A percentile compares a stretch with the other conserved stretches of the same genome.
Evolutionary conservation across 1,140 invertebrate genomes (phyloP).

Genomic region (Drosophila ironensis): DNA sequence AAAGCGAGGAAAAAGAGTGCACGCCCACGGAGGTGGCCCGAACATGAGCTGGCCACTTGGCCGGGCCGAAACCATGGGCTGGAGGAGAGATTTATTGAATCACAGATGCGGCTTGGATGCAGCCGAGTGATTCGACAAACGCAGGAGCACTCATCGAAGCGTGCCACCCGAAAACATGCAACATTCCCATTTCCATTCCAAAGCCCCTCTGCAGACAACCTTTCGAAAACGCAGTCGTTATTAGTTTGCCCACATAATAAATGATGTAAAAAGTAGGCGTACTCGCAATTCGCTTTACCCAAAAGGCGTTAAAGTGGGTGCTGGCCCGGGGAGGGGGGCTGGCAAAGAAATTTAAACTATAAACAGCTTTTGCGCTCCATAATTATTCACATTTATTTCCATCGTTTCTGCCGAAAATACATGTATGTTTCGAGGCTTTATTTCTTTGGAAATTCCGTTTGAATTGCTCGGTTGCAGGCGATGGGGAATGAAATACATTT

Average conservation of each 20-base stretch:
- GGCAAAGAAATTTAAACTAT: conserved; percentile 23
- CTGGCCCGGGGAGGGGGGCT: not conserved
- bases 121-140: conserved; percentile 61
- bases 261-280: conserved; percentile 67
- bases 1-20: conserved; percentile 5
- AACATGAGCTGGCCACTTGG: conserved; percentile 11
- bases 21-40: conserved; percentile 43
- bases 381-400: conserved; percentile 28
- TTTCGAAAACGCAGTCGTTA: conserved; percentile 49
- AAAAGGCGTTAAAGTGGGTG: conserved; percentile 12
- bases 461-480: not conserved
- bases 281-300: conserved; percentile 21
- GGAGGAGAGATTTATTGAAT: conserved; percentile 48
- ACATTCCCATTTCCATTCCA: not conserved
- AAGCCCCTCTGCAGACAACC: conserved; percentile 4
- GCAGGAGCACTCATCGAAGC: conserved; percentile 57
- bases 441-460: conserved; percentile 2
- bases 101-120: conserved; percentile 29
- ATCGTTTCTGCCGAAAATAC: conserved; percentile 8
- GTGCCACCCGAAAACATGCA: conserved; percentile 53
- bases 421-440: too few relatives aligned
- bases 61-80: conserved; percentile 25
- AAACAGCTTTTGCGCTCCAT: conserved; percentile 18
- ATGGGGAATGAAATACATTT: conserved; percentile 23
- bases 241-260: conserved; percentile 67